phyloP scores from a whole-genome alignment of 2,797 vertebrate genomes.

The Valencia hispanica region DNA sequence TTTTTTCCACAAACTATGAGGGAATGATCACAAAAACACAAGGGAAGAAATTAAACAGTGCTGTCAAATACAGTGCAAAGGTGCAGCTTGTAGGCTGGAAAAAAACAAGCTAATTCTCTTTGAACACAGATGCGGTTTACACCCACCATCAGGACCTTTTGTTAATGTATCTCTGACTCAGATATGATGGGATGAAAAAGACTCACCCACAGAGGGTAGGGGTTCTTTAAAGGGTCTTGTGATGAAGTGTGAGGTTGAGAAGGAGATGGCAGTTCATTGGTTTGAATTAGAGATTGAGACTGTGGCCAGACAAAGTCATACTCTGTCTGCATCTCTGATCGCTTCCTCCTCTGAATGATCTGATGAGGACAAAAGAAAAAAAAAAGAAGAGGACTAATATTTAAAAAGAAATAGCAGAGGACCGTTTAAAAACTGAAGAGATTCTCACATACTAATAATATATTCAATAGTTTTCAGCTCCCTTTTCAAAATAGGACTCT shows the following conservation, averaged over 20 bases:
- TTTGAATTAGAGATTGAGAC: constrained; percentile 63
- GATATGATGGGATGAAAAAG: not conserved
- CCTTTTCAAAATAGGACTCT: not conserved
- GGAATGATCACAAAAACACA: not conserved
- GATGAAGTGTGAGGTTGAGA: constrained; percentile 74
- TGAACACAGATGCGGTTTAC: not conserved
- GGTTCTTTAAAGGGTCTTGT: constrained; percentile 70
- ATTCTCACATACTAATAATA: not conserved
- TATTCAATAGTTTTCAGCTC: not conserved
- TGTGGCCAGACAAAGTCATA: constrained; percentile 83
- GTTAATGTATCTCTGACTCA: not conserved
- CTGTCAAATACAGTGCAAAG: not conserved
- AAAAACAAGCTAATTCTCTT: not conserved
- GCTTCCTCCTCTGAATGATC: constrained; percentile 92
- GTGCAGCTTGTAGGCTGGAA: not conserved
- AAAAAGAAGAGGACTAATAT: not conserved
- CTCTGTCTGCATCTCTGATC: constrained; percentile 82
- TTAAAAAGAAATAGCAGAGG: not conserved
- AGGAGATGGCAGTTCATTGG: constrained; percentile 66
- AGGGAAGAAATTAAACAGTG: not conserved
- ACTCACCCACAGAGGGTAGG: constrained; percentile 89
- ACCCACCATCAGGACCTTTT: not conserved
- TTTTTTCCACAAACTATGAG: not conserved
- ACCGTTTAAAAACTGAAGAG: not conserved
- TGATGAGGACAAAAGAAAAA: constrained; percentile 42